Evolutionary conservation across 1,140 invertebrate genomes (phyloP).

Genomic region (Drosophila saltans): DNA sequence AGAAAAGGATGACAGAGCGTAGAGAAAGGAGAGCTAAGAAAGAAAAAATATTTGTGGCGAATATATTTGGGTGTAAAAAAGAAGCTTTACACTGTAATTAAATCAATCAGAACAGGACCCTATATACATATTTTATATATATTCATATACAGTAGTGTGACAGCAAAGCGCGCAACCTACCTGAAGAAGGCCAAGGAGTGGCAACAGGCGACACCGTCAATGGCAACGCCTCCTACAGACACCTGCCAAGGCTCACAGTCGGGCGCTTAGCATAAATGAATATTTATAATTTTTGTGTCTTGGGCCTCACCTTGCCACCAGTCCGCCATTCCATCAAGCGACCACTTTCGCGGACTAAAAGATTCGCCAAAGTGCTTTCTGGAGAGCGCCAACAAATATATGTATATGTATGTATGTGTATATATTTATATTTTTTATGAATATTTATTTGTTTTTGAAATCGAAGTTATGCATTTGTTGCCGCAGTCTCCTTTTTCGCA

Average conservation of each 20-base stretch:
- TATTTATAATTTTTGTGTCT: constrained; percentile 77
- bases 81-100: constrained; percentile 66
- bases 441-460: constrained; percentile 81
- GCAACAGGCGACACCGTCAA: constrained; percentile 33
- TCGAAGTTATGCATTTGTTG: constrained; percentile 76
- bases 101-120: constrained; percentile 72
- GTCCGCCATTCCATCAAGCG: background rate
- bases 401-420: constrained; percentile 10
- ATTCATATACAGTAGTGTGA: constrained; percentile 30
- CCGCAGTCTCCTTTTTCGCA: constrained; percentile 4
- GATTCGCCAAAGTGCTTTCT: constrained; percentile 71
- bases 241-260: constrained; percentile 62
- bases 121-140: background rate
- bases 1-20: background rate
- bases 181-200: constrained; percentile 19
- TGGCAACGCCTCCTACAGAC: constrained; percentile 52
- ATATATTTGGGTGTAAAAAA: constrained; percentile 31
- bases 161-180: constrained; percentile 47
- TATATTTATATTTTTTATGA: constrained; percentile 72
- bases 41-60: background rate
- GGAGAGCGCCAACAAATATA: constrained; percentile 47
- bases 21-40: too few relatives aligned
- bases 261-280: constrained; percentile 78
- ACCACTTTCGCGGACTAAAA: constrained; percentile 32
- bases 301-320: constrained; percentile 22